A percentile compares a stretch with the other conserved stretches of the same genome.
Evolutionary conservation across 2,797 vertebrate genomes (phyloP).

Genomic region (Remorina albescens): DNA sequence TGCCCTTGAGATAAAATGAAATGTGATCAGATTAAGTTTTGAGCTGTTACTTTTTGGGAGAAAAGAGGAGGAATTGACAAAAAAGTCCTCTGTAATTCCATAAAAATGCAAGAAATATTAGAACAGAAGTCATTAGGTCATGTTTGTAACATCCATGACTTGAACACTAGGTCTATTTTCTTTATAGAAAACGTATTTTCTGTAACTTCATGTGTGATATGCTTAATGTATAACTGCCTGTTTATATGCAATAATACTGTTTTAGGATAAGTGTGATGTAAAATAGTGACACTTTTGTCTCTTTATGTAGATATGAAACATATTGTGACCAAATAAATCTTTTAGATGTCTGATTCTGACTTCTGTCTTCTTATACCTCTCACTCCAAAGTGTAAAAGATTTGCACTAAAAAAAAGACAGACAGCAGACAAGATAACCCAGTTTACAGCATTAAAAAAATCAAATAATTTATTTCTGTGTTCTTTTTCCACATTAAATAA

Average conservation of each 20-base stretch:
- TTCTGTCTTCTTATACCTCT: constrained; percentile 6
- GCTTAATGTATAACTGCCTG: constrained; percentile 62
- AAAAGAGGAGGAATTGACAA: constrained; percentile 4
- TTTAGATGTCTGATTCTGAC: constrained; percentile 43
- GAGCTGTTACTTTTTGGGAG: neutral
- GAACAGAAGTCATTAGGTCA: constrained; percentile 6
- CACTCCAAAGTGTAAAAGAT: neutral
- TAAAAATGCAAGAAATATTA: constrained; percentile 8
- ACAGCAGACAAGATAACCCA: constrained; percentile 65
- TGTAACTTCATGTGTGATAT: constrained; percentile 35
- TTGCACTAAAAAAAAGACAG: constrained; percentile 18
- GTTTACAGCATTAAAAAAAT: constrained; percentile 81
- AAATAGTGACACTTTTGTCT: constrained; percentile 57
- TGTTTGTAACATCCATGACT: constrained; percentile 14
- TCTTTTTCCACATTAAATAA: constrained; percentile 85
- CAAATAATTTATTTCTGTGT: constrained; percentile 86
- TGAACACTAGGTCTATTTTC: constrained; percentile 11
- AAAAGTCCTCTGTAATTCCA: constrained; percentile 4
- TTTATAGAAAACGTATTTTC: constrained; percentile 35
- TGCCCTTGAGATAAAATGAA: neutral
- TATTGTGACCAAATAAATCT: constrained; percentile 66
- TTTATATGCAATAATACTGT: constrained; percentile 70
- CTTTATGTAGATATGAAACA: constrained; percentile 64
- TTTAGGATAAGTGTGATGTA: constrained; percentile 58
- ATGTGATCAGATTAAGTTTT: constrained; percentile 6